A percentile compares a stretch with the other conserved stretches of the same genome.
Conservation (phyloP, 64 coral and sea anemone genomes). For the Orbicella faveolata region DNA sequence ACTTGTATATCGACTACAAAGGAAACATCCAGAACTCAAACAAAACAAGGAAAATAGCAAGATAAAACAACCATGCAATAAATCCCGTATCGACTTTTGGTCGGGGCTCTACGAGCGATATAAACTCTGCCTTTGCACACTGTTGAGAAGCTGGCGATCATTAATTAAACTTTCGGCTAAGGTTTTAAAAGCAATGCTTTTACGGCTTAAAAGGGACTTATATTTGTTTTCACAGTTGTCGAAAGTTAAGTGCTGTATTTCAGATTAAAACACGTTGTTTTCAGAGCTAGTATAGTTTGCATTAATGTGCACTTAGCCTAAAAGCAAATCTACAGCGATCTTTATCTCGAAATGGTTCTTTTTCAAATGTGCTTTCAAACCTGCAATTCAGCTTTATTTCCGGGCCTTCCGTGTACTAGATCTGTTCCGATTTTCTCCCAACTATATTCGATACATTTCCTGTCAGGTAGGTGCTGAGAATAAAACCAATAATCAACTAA, state of each 20-base stretch:
- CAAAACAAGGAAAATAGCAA: slow-evolving; percentile 30
- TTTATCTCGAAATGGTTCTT: slow-evolving; percentile 40
- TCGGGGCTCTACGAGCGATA: not conserved
- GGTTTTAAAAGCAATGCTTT: slow-evolving; percentile 32
- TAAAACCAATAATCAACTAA: not conserved
- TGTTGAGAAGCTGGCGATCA: not conserved
- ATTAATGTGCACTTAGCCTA: slow-evolving; percentile 41
- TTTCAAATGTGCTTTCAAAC: slow-evolving; percentile 25
- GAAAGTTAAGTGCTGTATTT: slow-evolving; percentile 36
- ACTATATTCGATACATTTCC: not conserved
- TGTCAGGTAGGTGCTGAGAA: not conserved
- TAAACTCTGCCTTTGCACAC: not conserved
- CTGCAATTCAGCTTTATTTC: slow-evolving; percentile 17
- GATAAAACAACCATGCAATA: not conserved
- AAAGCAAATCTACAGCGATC: slow-evolving; percentile 31
- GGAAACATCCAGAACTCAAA: slow-evolving; percentile 31
- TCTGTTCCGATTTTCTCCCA: not conserved
- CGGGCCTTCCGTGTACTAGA: not conserved
- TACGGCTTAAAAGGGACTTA: slow-evolving; percentile 30
- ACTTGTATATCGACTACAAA: slow-evolving; percentile 41
- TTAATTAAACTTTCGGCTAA: not conserved
- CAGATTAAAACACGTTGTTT: slow-evolving; percentile 46
- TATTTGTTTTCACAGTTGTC: slow-evolving; percentile 35
- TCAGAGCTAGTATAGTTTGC: slow-evolving; percentile 26
- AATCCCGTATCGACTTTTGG: not conserved